These are phyloP conservation scores for Halocynthia roretzi DNA, from an alignment of 23 tunicate genomes.

Conservation along the genomic window DNA sequence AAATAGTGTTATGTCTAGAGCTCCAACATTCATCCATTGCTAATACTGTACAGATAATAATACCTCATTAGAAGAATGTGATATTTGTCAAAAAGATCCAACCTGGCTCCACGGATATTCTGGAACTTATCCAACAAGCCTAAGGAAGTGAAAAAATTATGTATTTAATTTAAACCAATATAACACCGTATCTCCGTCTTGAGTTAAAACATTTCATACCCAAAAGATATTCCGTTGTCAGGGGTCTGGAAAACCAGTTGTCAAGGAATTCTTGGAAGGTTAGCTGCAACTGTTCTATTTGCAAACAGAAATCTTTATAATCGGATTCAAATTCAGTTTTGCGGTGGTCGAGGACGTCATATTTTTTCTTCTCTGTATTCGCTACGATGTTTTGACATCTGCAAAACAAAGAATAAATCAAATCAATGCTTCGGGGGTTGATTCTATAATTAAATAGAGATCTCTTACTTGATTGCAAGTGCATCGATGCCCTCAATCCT, in stretches of 20 bases:
- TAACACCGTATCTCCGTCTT: not conserved
- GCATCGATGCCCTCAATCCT: conserved; percentile 81
- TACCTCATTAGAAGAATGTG: conserved; percentile 30
- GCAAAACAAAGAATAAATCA: not conserved
- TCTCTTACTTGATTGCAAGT: conserved; percentile 48
- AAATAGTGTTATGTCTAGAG: too few species aligned
- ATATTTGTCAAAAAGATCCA: conserved; percentile 61
- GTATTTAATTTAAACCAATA: not conserved
- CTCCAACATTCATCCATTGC: too few species aligned
- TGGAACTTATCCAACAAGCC: conserved; percentile 41
- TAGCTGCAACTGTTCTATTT: conserved; percentile 52
- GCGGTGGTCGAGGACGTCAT: conserved; percentile 64
- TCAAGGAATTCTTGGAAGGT: conserved; percentile 60
- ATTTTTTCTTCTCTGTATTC: conserved; percentile 69
- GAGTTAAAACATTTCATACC: conserved; percentile 18
- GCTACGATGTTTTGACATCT: conserved; percentile 71
- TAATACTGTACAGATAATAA: too few species aligned
- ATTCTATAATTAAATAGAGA: not conserved
- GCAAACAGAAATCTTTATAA: conserved; percentile 50
- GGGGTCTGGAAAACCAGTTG: conserved; percentile 49
- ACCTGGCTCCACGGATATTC: conserved; percentile 42
- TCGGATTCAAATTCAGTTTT: conserved; percentile 67
- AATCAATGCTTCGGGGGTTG: not conserved
- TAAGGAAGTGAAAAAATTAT: not conserved
- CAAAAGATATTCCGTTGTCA: conserved; percentile 50